Evolutionary conservation across 2,888 invertebrate species (phyloP), one percentile per base, ranked within the genome.

Genomic region (Lepetodrilus schrolli): DNA sequence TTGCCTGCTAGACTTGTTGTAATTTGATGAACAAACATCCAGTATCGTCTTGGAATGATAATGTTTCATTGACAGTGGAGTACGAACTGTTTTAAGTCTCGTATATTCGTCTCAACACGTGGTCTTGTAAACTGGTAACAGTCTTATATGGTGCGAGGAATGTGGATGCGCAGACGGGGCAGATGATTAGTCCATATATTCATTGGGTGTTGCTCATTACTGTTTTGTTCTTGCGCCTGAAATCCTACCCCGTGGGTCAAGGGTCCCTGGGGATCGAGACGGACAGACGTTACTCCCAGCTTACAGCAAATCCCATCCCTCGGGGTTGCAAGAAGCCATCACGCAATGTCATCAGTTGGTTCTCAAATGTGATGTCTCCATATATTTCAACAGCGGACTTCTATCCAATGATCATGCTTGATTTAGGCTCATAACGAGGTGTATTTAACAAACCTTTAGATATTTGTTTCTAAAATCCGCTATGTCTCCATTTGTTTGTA

Each of bases 11-110:
- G 26, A 34, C 17, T n/a, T 10, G 34, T 23, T 23, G 30, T 58
- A 58, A 58, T 58, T 58, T 58, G 30, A 26, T 58, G 58, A 26
- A n/a, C 58, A 58, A 58, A 58, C 58, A 58, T 34, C 23, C 58
- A 30, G 34, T 34, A 58, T 58, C 30, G 58, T 34, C 4, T 17
- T 17, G 34, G 58, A 58, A 58, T 58, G 58, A 58, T 58, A 58
- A 58, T 58, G 26, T 58, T 30, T 8, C 58, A 30, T 58, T 58
- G 23, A 58, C 58, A 26, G n/a, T n/a, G n/a, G n/a, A n/a, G n/a
- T n/a, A n/a, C n/a, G n/a, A n/a, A n/a, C n/a, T n/a, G n/a, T n/a
- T n/a, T n/a, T n/a, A n/a, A n/a, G n/a, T n/a, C n/a, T n/a, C n/a
- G n/a, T n/a, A n/a, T n/a, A n/a, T n/a, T n/a, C n/a, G n/a, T n/a